Percentiles rank a stretch among this genome's conserved stretches.
phyloP scores from a whole-genome alignment of 2,888 invertebrate genomes.

The Pseudococcus viburni region DNA sequence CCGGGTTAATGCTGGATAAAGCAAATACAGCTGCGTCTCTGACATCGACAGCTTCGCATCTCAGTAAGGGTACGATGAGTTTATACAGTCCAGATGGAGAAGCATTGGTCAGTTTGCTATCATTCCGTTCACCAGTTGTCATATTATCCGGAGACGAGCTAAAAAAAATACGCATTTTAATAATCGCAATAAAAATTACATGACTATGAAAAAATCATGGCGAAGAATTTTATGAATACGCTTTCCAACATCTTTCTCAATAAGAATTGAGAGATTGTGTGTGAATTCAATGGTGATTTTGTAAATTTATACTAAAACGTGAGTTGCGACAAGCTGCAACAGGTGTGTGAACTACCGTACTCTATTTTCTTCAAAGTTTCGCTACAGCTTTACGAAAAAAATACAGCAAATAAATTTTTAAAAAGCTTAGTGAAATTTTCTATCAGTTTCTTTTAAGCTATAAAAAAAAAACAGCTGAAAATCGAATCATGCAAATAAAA shows the following conservation, averaged over 20 bases:
- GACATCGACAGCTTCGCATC: slow-evolving; percentile 89
- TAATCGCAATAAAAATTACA: neutral
- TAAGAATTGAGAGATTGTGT: neutral
- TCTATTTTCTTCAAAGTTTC: neutral
- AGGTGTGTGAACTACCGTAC: neutral
- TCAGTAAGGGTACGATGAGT: slow-evolving; percentile 89
- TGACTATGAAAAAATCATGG: neutral
- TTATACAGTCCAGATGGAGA: slow-evolving; percentile 92
- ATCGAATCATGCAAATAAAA: slow-evolving; percentile 5
- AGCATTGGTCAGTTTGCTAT: slow-evolving; percentile 82
- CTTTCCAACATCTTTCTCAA: neutral
- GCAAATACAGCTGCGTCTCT: slow-evolving; percentile 94
- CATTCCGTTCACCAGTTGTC: slow-evolving; percentile 79
- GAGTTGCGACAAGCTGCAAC: slow-evolving; percentile 23
- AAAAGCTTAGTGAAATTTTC: slow-evolving; percentile 7
- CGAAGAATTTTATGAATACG: neutral
- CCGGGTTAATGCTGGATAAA: slow-evolving; percentile 94
- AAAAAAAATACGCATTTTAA: neutral
- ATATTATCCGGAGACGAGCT: slow-evolving; percentile 90
- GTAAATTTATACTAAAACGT: neutral
- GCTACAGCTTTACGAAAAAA: neutral
- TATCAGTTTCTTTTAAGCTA: neutral
- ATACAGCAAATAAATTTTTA: neutral
- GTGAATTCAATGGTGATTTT: neutral
- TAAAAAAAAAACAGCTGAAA: neutral